A percentile compares a stretch with the other conserved stretches of the same genome.
Conservation (phyloP, 2,113 vertebrate species). For the Piprites chloris region DNA sequence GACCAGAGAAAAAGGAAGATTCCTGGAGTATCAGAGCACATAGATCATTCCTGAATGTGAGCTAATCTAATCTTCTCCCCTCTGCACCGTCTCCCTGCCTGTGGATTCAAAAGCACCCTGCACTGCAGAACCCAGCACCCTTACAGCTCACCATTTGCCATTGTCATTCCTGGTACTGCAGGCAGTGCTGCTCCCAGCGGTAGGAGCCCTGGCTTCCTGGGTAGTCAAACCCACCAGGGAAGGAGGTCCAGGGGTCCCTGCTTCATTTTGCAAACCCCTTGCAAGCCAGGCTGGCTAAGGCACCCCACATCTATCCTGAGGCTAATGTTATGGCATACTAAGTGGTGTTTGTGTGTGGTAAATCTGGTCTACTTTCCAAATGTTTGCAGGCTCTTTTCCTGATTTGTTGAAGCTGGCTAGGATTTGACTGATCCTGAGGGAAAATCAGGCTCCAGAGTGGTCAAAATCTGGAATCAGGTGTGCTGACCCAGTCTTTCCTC, state of each 20-base stretch:
- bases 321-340: rapidly evolving
- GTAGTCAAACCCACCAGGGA: background rate
- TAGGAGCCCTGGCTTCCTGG: background rate
- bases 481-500: background rate
- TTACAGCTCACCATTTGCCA: rapidly evolving
- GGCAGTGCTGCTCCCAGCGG: background rate
- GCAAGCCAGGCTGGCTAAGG: background rate
- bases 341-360: background rate
- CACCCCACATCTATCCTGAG: rapidly evolving
- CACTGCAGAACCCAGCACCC: background rate
- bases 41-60: background rate
- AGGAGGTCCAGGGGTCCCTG: background rate
- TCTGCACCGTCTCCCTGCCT: background rate
- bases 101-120: background rate
- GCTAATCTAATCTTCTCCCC: background rate
- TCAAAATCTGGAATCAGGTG: background rate
- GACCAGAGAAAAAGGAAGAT: background rate
- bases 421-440: background rate
- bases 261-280: background rate
- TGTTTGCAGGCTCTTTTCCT: background rate
- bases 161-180: background rate
- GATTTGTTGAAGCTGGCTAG: background rate
- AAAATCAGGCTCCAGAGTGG: background rate
- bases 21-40: background rate
- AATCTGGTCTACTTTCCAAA: rapidly evolving